Percentiles rank a stretch among this genome's conserved stretches.
These are phyloP conservation scores for Phymanthus crucifer DNA, from an alignment of 92 coral and sea anemone species.

Conservation along the genomic window DNA sequence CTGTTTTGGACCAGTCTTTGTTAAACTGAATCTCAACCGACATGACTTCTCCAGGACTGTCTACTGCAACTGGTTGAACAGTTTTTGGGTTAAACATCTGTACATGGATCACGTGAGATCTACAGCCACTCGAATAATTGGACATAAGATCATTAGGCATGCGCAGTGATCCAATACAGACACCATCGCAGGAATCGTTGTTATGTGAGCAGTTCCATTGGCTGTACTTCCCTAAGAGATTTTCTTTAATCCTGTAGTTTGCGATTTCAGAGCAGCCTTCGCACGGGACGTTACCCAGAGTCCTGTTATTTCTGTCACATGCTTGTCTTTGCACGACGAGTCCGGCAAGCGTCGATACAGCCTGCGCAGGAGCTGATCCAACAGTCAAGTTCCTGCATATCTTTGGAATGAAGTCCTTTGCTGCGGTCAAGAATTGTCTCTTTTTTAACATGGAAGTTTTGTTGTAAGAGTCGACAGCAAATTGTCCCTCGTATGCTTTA, in stretches of 20 bases:
- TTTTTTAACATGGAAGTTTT: constrained; percentile 4
- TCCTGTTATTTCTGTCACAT: constrained; percentile 8
- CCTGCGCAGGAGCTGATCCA: constrained; percentile 10
- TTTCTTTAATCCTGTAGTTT: neutral
- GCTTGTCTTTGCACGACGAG: constrained; percentile 2
- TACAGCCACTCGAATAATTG: constrained; percentile 21
- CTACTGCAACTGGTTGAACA: neutral
- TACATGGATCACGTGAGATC: constrained; percentile 20
- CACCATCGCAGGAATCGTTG: constrained; percentile 16
- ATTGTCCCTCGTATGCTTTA: neutral
- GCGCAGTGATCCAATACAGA: constrained; percentile 22
- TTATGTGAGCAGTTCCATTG: constrained; percentile 27
- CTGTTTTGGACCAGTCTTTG: neutral
- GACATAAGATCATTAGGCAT: constrained; percentile 30
- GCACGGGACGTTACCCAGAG: constrained; percentile 11
- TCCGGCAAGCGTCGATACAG: constrained; percentile 1
- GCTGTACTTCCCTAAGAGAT: neutral
- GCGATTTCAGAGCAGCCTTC: neutral
- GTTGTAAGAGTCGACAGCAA: constrained; percentile 5
- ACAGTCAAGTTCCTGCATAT: constrained; percentile 17
- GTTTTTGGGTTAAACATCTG: constrained; percentile 18
- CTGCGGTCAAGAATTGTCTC: neutral
- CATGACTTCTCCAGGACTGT: neutral
- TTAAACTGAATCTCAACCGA: constrained; percentile 11
- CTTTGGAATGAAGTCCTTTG: neutral